A percentile compares a stretch with the other conserved stretches of the same genome.
phyloP scores from a whole-genome alignment of 2,113 vertebrate species.

The Agelaius phoeniceus region DNA sequence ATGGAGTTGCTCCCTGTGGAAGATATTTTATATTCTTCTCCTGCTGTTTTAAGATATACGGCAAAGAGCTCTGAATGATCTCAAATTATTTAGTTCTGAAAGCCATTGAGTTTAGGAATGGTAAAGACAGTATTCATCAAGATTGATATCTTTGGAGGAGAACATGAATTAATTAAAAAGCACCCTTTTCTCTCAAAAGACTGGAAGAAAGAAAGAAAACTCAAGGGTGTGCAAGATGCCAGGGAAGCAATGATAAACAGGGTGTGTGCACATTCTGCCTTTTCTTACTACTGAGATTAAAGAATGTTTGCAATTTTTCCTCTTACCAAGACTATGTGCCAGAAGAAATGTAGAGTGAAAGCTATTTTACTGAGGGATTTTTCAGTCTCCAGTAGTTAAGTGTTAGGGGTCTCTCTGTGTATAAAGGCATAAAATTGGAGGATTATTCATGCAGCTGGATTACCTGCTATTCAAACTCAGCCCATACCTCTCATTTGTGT shows the following conservation, averaged over 20 bases:
- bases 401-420: not conserved
- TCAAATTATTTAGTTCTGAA: not conserved
- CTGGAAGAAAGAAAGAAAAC: not conserved
- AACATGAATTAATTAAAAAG: not conserved
- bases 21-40: not conserved
- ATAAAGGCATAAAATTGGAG: not conserved
- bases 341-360: not conserved
- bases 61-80: not conserved
- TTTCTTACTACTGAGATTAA: not conserved
- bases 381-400: not conserved
- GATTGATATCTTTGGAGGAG: not conserved
- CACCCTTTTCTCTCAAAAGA: not conserved
- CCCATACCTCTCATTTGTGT: not conserved
- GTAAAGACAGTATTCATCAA: not conserved
- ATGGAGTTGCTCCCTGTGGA: not conserved
- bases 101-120: not conserved
- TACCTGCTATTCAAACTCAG: not conserved
- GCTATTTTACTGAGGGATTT: not conserved
- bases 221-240: not conserved
- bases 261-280: not conserved
- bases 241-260: not conserved
- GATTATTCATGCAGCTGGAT: not conserved
- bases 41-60: not conserved
- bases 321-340: not conserved
- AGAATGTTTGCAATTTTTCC: not conserved